A percentile compares a stretch with the other conserved stretches of the same genome.
Evolutionary conservation across 2,797 vertebrate genomes (phyloP).

Genomic region (Falco concolor): DNA sequence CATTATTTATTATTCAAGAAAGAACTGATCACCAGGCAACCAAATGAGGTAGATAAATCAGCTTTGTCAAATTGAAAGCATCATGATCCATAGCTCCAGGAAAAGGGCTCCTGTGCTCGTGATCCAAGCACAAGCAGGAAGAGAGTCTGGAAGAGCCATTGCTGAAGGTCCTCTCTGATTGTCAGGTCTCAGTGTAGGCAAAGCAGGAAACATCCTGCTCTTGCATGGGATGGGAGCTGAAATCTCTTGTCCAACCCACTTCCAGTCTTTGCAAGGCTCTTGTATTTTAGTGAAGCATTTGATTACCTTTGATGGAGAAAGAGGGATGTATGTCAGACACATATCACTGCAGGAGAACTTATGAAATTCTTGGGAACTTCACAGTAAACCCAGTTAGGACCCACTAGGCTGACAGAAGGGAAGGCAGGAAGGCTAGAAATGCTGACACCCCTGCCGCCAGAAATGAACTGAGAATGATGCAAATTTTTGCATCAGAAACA

Average conservation of each 20-base stretch:
- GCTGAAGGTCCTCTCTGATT: not conserved
- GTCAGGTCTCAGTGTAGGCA: not conserved
- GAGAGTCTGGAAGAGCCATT: not conserved
- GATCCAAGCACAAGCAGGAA: not conserved
- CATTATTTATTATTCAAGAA: not conserved
- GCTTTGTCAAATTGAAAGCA: not conserved
- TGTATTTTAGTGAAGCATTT: not conserved
- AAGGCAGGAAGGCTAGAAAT: not conserved
- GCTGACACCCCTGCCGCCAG: not conserved
- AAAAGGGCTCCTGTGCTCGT: not conserved
- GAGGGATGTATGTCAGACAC: not conserved
- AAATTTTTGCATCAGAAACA: not conserved
- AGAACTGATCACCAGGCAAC: not conserved
- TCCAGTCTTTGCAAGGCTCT: not conserved
- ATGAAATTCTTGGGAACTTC: not conserved
- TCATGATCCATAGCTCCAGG: not conserved
- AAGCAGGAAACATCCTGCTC: not conserved
- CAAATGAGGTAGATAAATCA: not conserved
- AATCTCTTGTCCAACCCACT: not conserved
- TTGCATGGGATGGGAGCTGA: not conserved
- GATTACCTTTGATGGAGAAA: not conserved
- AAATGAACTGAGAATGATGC: not conserved
- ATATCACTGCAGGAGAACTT: not conserved
- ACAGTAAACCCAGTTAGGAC: not conserved
- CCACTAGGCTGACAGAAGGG: not conserved